phyloP scores from a whole-genome alignment of 2,113 vertebrate genomes.

The Clarias magur region DNA sequence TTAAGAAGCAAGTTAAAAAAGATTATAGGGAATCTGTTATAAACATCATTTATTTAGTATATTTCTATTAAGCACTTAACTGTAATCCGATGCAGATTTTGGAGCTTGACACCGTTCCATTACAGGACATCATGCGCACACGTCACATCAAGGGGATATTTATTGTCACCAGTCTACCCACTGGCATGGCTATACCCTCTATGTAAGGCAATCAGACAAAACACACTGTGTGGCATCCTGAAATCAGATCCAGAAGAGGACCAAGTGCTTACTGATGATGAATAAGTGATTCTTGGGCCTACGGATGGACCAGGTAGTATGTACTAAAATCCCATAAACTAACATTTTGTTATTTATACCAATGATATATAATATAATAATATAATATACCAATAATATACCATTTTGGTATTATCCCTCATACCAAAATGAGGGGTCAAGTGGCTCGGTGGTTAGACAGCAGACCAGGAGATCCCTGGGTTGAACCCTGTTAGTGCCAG shows the following conservation, averaged over 20 bases:
- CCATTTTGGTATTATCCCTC: too few relatives aligned
- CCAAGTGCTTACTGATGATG: background rate
- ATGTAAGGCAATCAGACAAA: background rate
- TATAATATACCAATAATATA: too few relatives aligned
- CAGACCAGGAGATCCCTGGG: too few relatives aligned
- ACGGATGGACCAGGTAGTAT: background rate
- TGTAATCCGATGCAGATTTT: background rate
- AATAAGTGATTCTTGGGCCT: background rate
- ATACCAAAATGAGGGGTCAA: too few relatives aligned
- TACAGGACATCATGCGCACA: background rate
- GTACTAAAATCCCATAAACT: background rate
- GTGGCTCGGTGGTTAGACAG: too few relatives aligned
- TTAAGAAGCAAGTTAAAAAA: background rate
- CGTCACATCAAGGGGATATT: background rate
- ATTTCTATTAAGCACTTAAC: background rate
- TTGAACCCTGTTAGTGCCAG: too few relatives aligned
- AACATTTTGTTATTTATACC: background rate
- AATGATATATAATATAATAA: too few relatives aligned
- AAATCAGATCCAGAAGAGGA: background rate
- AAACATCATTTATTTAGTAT: background rate
- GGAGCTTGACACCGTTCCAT: background rate
- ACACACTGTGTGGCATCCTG: background rate
- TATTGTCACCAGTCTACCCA: background rate
- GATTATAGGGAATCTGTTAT: background rate
- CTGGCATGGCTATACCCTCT: background rate